These are phyloP conservation scores for Amphimallon solstitiale DNA, from an alignment of 2,888 invertebrate genomes.

Conservation along the genomic window DNA sequence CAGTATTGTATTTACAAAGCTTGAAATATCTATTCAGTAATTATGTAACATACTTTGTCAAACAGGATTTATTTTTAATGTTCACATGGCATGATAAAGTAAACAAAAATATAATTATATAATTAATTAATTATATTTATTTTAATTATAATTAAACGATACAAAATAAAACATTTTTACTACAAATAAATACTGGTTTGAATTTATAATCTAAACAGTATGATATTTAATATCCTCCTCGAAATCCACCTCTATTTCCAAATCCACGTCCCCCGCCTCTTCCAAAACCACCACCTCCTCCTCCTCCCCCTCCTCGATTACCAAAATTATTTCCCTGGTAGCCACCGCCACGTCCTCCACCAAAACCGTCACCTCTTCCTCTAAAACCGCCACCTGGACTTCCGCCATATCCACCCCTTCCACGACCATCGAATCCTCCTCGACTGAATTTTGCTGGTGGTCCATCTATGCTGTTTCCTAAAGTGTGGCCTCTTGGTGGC, in stretches of 20 bases:
- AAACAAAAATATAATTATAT: too few species aligned
- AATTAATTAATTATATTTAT: too few species aligned
- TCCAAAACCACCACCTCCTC: constrained; percentile 19
- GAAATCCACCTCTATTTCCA: constrained; percentile 24
- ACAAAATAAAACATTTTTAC: too few species aligned
- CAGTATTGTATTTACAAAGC: too few species aligned
- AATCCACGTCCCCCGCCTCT: constrained; percentile 31
- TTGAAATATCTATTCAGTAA: too few species aligned
- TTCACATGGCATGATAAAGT: too few species aligned
- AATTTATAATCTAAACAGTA: too few species aligned
- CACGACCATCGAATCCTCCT: constrained; percentile 49
- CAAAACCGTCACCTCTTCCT: constrained; percentile 41
- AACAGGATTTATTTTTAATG: too few species aligned
- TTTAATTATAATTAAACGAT: too few species aligned
- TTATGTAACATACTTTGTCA: too few species aligned
- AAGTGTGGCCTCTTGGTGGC: constrained; percentile 63
- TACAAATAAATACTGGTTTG: too few species aligned
- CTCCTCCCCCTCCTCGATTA: constrained; percentile 30
- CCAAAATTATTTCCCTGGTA: constrained; percentile 41
- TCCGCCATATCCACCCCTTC: constrained; percentile 47
- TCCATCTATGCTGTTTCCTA: constrained; percentile 54
- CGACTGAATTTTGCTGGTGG: constrained; percentile 63
- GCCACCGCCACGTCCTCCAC: constrained; percentile 28
- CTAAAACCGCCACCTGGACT: constrained; percentile 44
- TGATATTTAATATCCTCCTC: too few species aligned